Conservation (phyloP, 2,797 vertebrate species). For the Serranus cabrilla region DNA sequence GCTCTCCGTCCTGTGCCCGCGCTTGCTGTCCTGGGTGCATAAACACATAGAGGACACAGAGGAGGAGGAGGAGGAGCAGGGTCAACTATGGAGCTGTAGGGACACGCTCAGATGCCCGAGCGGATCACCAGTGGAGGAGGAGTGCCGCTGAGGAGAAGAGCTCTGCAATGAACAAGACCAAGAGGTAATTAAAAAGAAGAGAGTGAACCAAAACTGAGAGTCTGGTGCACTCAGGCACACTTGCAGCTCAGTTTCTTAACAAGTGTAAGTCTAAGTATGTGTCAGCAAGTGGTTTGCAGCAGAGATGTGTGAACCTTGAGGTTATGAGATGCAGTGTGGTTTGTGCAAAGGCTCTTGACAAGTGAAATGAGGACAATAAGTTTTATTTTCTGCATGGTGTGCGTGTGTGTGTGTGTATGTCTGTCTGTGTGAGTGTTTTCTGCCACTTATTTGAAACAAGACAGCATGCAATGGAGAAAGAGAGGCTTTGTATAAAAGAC, state of each 20-base stretch:
- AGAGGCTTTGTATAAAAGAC: conserved; percentile 7
- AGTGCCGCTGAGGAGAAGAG: conserved; percentile 77
- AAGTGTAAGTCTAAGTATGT: conserved; percentile 53
- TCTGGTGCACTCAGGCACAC: conserved; percentile 26
- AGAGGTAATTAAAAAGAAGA: conserved; percentile 80
- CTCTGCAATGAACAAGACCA: conserved; percentile 86
- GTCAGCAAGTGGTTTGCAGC: conserved; percentile 63
- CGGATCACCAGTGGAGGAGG: conserved; percentile 73
- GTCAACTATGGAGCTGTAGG: conserved; percentile 83
- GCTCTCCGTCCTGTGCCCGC: conserved; percentile 58
- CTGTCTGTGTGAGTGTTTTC: conserved; percentile 9
- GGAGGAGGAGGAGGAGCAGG: conserved; percentile 63
- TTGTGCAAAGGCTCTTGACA: conserved; percentile 73
- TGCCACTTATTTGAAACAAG: conserved; percentile 19
- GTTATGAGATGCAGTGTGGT: conserved; percentile 78
- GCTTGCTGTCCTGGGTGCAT: conserved; percentile 48
- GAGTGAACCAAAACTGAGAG: conserved; percentile 33
- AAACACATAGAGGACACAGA: conserved; percentile 63
- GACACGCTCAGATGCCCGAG: conserved; percentile 77
- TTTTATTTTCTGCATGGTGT: conserved; percentile 41
- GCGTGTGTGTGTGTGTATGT: background rate
- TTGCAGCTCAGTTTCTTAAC: conserved; percentile 41
- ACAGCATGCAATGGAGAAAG: conserved; percentile 9
- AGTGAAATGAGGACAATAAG: conserved; percentile 49
- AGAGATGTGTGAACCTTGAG: conserved; percentile 67